A percentile compares a stretch with the other conserved stretches of the same genome.
These are phyloP conservation scores for Pseudococcus jackbeardsleyi DNA, from an alignment of 2,888 invertebrate species.

Conservation along the genomic window DNA sequence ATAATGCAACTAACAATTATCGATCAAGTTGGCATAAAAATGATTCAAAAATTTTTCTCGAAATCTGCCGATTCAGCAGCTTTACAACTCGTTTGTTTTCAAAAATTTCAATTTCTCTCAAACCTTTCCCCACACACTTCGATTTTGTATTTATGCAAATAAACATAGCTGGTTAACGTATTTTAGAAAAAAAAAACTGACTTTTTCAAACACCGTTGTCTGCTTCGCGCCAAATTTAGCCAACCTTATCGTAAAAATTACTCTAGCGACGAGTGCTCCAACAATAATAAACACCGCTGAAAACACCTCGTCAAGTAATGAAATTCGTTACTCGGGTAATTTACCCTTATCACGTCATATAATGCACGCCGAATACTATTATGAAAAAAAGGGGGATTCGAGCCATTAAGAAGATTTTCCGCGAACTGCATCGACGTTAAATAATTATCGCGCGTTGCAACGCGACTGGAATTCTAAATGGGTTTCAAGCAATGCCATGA, in stretches of 20 bases:
- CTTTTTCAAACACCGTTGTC: no score
- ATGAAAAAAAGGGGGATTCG: conserved; percentile 1
- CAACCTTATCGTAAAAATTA: neutral
- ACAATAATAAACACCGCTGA: neutral
- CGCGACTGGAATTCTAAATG: neutral
- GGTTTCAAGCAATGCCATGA: neutral
- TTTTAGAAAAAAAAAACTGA: no score
- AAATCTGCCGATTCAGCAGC: no score
- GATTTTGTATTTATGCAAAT: no score
- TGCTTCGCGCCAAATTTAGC: no score
- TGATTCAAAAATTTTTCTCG: no score
- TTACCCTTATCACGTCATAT: neutral
- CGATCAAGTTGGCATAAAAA: no score
- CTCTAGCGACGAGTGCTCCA: neutral
- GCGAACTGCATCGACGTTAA: conserved; percentile 7
- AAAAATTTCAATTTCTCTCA: no score
- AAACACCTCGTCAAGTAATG: neutral
- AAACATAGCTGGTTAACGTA: no score
- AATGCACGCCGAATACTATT: neutral
- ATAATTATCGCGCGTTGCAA: conserved; percentile 17
- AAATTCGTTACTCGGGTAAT: neutral
- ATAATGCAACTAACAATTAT: no score
- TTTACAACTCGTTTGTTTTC: no score
- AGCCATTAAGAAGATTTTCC: conserved; percentile 12
- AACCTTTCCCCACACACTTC: no score